Base-by-base conservation (phyloP, 1,140 invertebrate genomes). In the Zaprionus davidi region DNA sequence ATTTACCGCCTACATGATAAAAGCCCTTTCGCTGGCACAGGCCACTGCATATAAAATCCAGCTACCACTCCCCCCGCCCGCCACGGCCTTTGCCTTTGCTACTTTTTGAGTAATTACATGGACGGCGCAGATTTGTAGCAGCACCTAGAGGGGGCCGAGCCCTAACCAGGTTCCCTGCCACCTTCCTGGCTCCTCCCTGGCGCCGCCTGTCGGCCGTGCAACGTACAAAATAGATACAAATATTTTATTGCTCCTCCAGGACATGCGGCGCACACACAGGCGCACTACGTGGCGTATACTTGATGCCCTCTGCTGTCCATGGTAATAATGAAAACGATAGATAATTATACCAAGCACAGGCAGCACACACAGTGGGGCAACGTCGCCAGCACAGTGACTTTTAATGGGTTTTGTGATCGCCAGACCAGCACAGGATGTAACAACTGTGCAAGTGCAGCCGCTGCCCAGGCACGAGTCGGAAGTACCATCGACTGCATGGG, bases 211-310 rank as follows among this genome's bases (percentile, higher is more conserved):
- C 38, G 41, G 41, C 41, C 49, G 59, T 64, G 41, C 34, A 67
- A 49, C 31, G 53, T 69, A 77, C 64, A 56, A 82, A 73, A 80
- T 90, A 85, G 85, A 90, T 90, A 90, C 79, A 90, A 85, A 85
- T 90, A 90, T 90, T 88, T 90, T 90, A 90, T 90, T 85, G 86
- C 79, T 79, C 81, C 81, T 90, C 68, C 53, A 90, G 85, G 86
- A 90, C 86, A 90, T 82, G 76, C 17, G 57, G 59, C 78, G 71
- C 66, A 55, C 70, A 74, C 70, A 76, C 67, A 74, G 70, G 70
- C 71, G 55, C 38, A 57, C 57, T 76, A 76, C 71, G 81, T 58
- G 20, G 81, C 80, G 62, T 83, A 87, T 73, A 78, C 82, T 66
- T 79, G 65, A 79, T 79, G 65, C 38, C 66, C 51, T 44, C 64